These are phyloP conservation scores for Darevskia mixta DNA, from an alignment of 2,797 vertebrate species.

Conservation along the genomic window DNA sequence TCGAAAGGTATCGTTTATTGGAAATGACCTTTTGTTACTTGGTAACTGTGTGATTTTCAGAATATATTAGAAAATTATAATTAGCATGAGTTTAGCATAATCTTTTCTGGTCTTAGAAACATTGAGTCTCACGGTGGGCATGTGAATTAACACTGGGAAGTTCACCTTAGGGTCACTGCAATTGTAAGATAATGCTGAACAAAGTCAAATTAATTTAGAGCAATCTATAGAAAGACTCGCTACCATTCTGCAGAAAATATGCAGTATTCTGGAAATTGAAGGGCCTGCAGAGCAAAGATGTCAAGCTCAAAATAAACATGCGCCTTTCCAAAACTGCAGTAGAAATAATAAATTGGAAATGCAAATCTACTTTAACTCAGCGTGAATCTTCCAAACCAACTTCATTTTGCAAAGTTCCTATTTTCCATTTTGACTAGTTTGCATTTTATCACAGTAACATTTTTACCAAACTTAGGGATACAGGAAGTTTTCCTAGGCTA, in stretches of 20 bases:
- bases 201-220: slow-evolving; percentile 74
- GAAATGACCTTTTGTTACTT: slow-evolving; percentile 70
- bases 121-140: slow-evolving; percentile 58
- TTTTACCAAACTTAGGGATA: slow-evolving; percentile 12
- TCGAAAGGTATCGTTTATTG: slow-evolving; percentile 65
- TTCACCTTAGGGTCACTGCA: slow-evolving; percentile 62
- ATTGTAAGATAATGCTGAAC: slow-evolving; percentile 74
- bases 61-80: slow-evolving; percentile 71
- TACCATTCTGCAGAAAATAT: slow-evolving; percentile 56
- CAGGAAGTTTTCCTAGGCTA: not conserved
- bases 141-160: slow-evolving; percentile 69
- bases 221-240: slow-evolving; percentile 56
- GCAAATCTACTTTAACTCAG: slow-evolving; percentile 25
- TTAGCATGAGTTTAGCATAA: slow-evolving; percentile 72
- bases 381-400: slow-evolving; percentile 44
- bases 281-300: slow-evolving; percentile 48
- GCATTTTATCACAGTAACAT: slow-evolving; percentile 17
- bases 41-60: slow-evolving; percentile 73
- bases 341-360: slow-evolving; percentile 48
- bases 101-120: slow-evolving; percentile 60
- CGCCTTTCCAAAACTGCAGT: slow-evolving; percentile 54
- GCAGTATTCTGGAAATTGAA: slow-evolving; percentile 56
- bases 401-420: slow-evolving; percentile 58
- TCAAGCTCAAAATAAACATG: slow-evolving; percentile 63
- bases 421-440: slow-evolving; percentile 58